Evolutionary conservation across 2,888 invertebrate species (phyloP).

Genomic region (Plebejus anna): DNA sequence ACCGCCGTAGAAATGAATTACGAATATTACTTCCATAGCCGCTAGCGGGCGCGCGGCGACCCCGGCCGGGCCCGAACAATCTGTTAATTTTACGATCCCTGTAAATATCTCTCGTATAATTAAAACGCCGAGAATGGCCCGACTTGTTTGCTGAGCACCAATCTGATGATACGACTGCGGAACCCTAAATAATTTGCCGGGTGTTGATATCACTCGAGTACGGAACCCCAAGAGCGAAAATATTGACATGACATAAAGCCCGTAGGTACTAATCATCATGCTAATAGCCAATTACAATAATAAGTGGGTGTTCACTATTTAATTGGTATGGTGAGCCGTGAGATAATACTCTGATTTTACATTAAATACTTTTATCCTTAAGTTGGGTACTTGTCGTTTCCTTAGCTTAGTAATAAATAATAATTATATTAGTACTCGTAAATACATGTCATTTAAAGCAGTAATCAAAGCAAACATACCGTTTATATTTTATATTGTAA

Average conservation of each 20-base stretch:
- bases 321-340: not conserved
- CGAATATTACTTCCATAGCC: not conserved
- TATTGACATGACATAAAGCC: not conserved
- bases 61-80: not conserved
- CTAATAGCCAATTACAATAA: not conserved
- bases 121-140: conserved; percentile 3
- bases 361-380: too few relatives aligned
- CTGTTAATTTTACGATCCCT: conserved; percentile 7
- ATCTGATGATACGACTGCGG: conserved; percentile 3
- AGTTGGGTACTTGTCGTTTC: not conserved
- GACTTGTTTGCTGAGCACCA: not conserved
- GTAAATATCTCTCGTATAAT: conserved; percentile 5
- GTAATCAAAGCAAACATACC: too few relatives aligned
- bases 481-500: not conserved
- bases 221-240: conserved; percentile 7
- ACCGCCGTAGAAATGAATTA: not conserved
- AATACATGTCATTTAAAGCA: too few relatives aligned
- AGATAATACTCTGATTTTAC: not conserved
- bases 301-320: not conserved
- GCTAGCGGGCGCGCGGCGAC: not conserved
- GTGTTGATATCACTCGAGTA: not conserved
- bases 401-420: too few relatives aligned
- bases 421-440: too few relatives aligned
- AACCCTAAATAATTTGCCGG: not conserved
- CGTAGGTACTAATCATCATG: not conserved